Base-by-base conservation (phyloP, 2,888 invertebrate genomes). In the Tetragonisca angustula region DNA sequence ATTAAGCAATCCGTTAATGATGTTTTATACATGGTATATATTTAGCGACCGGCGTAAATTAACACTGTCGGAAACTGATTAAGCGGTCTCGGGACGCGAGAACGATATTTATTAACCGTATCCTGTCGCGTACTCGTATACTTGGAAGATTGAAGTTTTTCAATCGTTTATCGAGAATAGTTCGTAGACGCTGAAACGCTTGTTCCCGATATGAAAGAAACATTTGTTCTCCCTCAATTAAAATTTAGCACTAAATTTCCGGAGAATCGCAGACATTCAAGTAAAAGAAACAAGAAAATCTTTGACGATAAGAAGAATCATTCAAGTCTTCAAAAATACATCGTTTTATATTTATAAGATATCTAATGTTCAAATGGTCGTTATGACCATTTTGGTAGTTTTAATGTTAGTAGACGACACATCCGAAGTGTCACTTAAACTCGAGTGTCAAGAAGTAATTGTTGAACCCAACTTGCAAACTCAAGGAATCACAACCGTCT, bases 1-100 rank as follows among this genome's bases (percentile, higher is more conserved):
- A 79, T 84, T 79, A 81, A 67, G 56, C 76, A 19, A 74, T 73
- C 21, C 17, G 36, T 32, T 70, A 62, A 80, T 65, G 64, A 71
- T 59, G 32, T 76, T 78, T 87, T 64, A 78, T 76, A 32, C 50
- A 43, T 15, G 36, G n/a, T 21, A 68, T 50, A 62, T n/a, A 32
- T 77, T 69, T 59, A 21, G 21, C 52, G 68, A 32, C 32, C 17
- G 27, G 32, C n/a, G 67, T 70, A 65, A 61, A 81, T 84, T 52
- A 72, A 61, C 61, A 49, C 24, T 36, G 36, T n/a, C 32, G 73
- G 9, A 9, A 52, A 50, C 17, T 61, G 67, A 52, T 52, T 19
- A 13, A 61, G 5, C 19, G 32, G 4, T 17, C 17, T 1, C 19
- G 32, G 49, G 49, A 50, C 24, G 21, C 17, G n/a, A 61, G 4